These are phyloP conservation scores for Coregonus ussuriensis DNA, from an alignment of 2,797 vertebrate genomes.

Conservation along the genomic window DNA sequence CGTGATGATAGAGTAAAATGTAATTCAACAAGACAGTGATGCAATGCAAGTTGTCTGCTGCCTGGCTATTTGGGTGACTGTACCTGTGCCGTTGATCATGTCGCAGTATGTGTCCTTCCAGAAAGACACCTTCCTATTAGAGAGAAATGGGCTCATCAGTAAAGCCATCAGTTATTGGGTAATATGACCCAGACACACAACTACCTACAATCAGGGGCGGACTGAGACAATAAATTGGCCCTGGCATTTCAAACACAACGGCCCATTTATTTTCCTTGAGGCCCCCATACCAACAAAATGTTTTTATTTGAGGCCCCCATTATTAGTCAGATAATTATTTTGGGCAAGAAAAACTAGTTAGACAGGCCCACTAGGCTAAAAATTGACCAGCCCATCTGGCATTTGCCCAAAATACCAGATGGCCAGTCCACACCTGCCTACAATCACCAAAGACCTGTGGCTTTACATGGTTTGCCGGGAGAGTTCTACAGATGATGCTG, in stretches of 20 bases:
- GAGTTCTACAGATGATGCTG: too few relatives aligned
- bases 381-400: too few relatives aligned
- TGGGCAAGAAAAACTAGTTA: too few relatives aligned
- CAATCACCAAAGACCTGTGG: neutral
- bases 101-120: constrained; percentile 84
- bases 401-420: too few relatives aligned
- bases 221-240: too few relatives aligned
- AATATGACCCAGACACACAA: neutral
- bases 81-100: constrained; percentile 95
- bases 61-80: constrained; percentile 25
- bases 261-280: too few relatives aligned
- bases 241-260: too few relatives aligned
- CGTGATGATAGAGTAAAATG: neutral
- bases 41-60: neutral
- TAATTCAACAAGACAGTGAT: neutral
- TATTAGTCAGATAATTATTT: too few relatives aligned
- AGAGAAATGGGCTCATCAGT: constrained; percentile 13
- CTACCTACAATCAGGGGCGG: neutral
- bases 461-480: neutral
- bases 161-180: neutral
- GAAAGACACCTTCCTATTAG: constrained; percentile 66
- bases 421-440: neutral
- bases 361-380: too few relatives aligned
- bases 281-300: too few relatives aligned
- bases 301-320: too few relatives aligned